Base-by-base conservation (phyloP, 2,888 invertebrate species). In the Minunthozetes semirufus region DNA sequence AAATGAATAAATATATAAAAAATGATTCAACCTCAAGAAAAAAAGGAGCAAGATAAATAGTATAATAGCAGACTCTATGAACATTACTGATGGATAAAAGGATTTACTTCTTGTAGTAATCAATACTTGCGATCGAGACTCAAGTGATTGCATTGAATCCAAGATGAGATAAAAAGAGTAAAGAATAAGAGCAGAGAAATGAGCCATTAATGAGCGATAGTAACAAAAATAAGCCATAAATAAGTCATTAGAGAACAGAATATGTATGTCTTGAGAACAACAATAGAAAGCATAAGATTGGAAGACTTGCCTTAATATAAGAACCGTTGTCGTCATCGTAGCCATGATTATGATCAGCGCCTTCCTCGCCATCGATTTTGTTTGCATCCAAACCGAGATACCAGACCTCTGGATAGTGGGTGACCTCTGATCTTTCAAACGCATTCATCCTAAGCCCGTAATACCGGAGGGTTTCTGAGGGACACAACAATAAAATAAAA, bases 251-350 rank as follows among this genome's bases (percentile, higher is more conserved):
- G 1, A 1, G 42, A 42, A 13, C 42, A 27, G 22, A 59, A 25
- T 27, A 59, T 59, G 19, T 59, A 25, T 25, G 13, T 59, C 22
- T 59, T 19, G 53, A 6, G 6, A 22, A 53, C 6, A 53, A 53
- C 1, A 53, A 53, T 53, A 19, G 6, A 19, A n/a, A 53, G 19
- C 4, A n/a, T 5, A 33, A 8, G 33, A 8, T 8, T 33, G 33
- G 33, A 61, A 17, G 68, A 53, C 75, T 50, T 84, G 93, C 93
- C 89, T 95, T 96, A 83, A 92, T 91, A 84, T 96, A 96, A 83
- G 93, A 94, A 80, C 94, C 94, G 83, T 93, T 93, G 78, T 93
- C 93, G 81, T 94, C 94, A 80, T 94, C 94, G 81, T 90, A 94
- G 33, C 93, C 93, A 78, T 89, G 89, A 85, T 94, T 94, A 82